Percentiles rank a stretch among this genome's conserved stretches.
Evolutionary conservation across 1,140 invertebrate genomes (phyloP).

Genomic region (Drosophila chauvacae): DNA sequence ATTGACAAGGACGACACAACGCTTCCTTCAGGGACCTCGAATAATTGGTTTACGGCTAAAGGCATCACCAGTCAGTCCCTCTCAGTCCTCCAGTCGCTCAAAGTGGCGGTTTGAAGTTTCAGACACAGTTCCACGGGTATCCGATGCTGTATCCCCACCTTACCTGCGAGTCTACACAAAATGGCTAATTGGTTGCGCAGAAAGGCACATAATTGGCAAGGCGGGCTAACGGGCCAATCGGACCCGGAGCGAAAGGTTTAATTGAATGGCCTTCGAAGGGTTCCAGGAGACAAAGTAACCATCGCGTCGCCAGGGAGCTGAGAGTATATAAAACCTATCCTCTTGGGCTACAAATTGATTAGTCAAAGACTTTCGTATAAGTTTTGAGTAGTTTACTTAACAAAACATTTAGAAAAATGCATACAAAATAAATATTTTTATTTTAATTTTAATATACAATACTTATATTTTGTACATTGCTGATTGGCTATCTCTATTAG

Average conservation of each 20-base stretch:
- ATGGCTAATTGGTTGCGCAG: conserved; percentile 73
- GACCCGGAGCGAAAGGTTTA: conserved; percentile 42
- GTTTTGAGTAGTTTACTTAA: not conserved
- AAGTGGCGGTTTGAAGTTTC: conserved; percentile 70
- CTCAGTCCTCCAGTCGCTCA: not conserved
- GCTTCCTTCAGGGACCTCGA: conserved; percentile 56
- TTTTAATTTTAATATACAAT: too few species aligned
- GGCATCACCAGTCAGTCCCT: conserved; percentile 16
- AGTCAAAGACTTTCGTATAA: not conserved
- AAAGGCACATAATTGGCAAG: conserved; percentile 72
- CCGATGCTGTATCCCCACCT: conserved; percentile 1
- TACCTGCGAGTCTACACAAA: conserved; percentile 28
- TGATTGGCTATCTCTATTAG: too few species aligned
- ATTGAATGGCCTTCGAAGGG: conserved; percentile 62
- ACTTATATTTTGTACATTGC: too few species aligned
- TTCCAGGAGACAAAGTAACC: conserved; percentile 15
- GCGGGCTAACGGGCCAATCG: conserved; percentile 55
- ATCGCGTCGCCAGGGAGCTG: not conserved
- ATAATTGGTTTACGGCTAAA: conserved; percentile 69
- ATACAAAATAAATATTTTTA: too few species aligned
- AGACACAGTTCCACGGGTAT: conserved; percentile 31
- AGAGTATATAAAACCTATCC: too few species aligned
- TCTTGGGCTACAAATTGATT: not conserved
- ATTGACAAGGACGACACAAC: conserved; percentile 68
- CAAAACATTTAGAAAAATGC: not conserved